These are phyloP conservation scores for Furnarius figulus DNA, from an alignment of 2,113 vertebrate species.

Conservation along the genomic window DNA sequence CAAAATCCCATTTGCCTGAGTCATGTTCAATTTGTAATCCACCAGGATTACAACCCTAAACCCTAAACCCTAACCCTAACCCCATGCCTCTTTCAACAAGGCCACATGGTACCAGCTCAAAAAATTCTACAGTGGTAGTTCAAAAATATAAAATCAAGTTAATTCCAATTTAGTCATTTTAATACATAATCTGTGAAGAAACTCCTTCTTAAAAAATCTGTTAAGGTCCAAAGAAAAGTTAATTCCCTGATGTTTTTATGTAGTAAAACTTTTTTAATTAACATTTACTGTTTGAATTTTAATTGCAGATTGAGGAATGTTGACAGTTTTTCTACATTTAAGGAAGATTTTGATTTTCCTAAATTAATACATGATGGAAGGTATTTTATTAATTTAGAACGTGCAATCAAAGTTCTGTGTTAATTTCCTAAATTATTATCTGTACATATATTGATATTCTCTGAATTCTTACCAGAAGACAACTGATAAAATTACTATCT, in stretches of 20 bases:
- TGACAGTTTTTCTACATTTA: background rate
- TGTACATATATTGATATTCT: background rate
- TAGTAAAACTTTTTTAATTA: background rate
- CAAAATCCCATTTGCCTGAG: background rate
- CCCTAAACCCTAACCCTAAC: too few species aligned
- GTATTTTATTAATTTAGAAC: background rate
- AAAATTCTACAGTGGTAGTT: background rate
- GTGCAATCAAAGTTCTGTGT: background rate
- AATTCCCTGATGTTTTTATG: background rate
- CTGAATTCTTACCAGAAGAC: background rate
- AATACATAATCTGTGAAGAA: background rate
- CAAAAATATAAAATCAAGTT: background rate
- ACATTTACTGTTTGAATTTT: background rate
- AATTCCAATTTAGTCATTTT: background rate
- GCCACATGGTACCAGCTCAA: background rate
- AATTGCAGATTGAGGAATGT: background rate
- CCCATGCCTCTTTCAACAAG: background rate
- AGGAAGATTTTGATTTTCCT: background rate
- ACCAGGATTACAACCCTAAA: too few species aligned
- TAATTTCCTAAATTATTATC: background rate
- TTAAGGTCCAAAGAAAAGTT: background rate
- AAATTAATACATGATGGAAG: background rate
- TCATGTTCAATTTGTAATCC: background rate
- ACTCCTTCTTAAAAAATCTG: background rate
- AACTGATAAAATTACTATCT: background rate